Conservation (phyloP, 2,113 vertebrate species). For the zebrafish (Danio rerio) region DNA sequence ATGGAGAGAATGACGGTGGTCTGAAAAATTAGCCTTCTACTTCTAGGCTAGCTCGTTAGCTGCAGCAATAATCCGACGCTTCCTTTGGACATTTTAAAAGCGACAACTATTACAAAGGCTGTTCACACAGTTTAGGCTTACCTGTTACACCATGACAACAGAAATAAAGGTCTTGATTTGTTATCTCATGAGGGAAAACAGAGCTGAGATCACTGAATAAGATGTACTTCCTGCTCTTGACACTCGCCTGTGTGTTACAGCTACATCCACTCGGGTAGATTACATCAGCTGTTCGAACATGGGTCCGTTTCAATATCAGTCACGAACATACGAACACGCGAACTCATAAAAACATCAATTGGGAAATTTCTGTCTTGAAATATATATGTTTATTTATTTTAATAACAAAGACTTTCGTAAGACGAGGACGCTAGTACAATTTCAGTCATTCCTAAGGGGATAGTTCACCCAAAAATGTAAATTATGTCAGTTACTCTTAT, state of each 20-base stretch:
- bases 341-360: too few relatives aligned
- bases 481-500: too few relatives aligned
- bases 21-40: neutral
- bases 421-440: too few relatives aligned
- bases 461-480: too few relatives aligned
- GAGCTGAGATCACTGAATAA: constrained; percentile 59
- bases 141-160: constrained; percentile 55
- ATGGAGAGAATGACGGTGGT: neutral
- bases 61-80: neutral
- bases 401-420: too few relatives aligned
- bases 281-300: neutral
- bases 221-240: constrained; percentile 79
- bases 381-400: too few relatives aligned
- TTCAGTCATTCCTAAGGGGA: too few relatives aligned
- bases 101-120: neutral
- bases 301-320: constrained; percentile 53
- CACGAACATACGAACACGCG: too few relatives aligned
- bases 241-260: constrained; percentile 62
- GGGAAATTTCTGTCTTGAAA: too few relatives aligned
- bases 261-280: constrained; percentile 53
- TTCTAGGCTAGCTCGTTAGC: constrained; percentile 16
- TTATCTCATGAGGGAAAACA: constrained; percentile 43
- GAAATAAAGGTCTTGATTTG: constrained; percentile 13
- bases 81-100: neutral
- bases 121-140: constrained; percentile 4